Conservation (phyloP, 1,140 invertebrate genomes). For the Magallana angulata region DNA sequence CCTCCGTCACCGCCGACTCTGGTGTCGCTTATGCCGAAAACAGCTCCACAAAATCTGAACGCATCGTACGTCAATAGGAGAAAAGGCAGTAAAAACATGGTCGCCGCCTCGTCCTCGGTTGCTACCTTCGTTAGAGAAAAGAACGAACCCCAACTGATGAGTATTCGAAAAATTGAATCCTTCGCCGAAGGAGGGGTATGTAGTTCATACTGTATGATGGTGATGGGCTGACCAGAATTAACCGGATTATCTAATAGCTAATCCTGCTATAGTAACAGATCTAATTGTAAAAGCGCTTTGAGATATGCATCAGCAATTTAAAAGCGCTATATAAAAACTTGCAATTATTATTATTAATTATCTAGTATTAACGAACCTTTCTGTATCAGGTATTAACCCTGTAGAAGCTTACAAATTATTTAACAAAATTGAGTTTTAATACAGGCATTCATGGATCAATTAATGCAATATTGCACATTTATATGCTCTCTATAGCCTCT, state of each 20-base stretch:
- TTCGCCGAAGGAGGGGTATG: conserved; percentile 14
- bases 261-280: neutral
- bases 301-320: no score
- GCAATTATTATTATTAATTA: no score
- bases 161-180: conserved; percentile 69
- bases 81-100: conserved; percentile 17
- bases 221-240: neutral
- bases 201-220: neutral
- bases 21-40: conserved; percentile 5
- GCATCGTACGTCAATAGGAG: conserved; percentile 45
- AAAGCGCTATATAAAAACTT: no score
- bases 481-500: no score
- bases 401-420: no score
- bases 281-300: no score
- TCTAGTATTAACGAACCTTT: no score
- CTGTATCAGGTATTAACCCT: no score
- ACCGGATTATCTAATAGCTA: neutral
- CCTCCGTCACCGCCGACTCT: no score
- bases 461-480: no score
- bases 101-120: neutral
- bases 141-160: conserved; percentile 67
- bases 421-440: no score
- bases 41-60: conserved; percentile 47
- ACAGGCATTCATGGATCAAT: no score
- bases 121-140: conserved; percentile 56